Evolutionary conservation across 2,113 vertebrate species (phyloP), one percentile per base, ranked within the genome.

Genomic region (Steatornis caripensis): DNA sequence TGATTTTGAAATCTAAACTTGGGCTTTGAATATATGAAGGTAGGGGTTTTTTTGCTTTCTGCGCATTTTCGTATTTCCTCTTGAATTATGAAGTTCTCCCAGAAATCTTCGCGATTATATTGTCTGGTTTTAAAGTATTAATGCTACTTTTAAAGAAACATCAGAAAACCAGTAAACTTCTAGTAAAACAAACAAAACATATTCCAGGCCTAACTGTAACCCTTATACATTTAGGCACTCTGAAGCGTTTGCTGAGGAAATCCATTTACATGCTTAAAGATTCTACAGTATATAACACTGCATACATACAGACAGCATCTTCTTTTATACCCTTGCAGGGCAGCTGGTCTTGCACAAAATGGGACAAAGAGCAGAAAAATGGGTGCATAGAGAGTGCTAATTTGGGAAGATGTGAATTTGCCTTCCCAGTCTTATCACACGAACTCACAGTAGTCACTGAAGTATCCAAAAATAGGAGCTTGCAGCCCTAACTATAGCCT

Each of bases 351-450:
- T 76, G 34, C 60, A 62, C 53, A 87, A 97, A 97, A 92, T 84
- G 89, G 85, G 86, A 92, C 60, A 72, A 87, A 93, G 43, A 92
- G 72, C 51, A 89, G 55, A 60, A 93, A 92, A 95, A 88, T 10
- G 86, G 72, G 53, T 95, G 51, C 37, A 11, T 2, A 29, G 92
- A 92, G 36, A 34, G 32, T 97, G 83, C 94, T 94, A 95, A 97
- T 95, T 96, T 83, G 57, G 80, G 87, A 96, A 89, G 89, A 96
- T 69, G 93, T 79, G 84, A 96, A 93, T 85, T 89, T 82, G 80
- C 78, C 70, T 94, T 91, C 80, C 84, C 62, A 80, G 83, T 68
- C 65, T 85, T 87, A 76, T 71, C 89, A 72, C 91, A 78, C 65
- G 79, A 69, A 78, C 15, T 93, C 91, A 89, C 77, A 76, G 91